Conservation (phyloP, 1,140 invertebrate species). For the Drosophila lowei region DNA sequence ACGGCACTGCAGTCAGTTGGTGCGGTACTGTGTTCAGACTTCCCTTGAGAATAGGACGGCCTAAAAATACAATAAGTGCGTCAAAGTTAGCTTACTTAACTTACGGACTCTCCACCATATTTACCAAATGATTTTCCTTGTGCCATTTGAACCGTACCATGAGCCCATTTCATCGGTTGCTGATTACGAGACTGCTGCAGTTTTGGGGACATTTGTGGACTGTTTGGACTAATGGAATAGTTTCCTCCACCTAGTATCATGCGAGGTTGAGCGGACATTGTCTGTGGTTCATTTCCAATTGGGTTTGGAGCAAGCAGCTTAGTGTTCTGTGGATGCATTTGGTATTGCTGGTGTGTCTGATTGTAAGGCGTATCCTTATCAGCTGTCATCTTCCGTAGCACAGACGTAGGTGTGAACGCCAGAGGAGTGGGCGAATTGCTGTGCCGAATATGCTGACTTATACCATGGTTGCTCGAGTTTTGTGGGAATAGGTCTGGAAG, state of each 20-base stretch:
- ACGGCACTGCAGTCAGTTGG: slow-evolving; percentile 20
- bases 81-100: too few relatives aligned
- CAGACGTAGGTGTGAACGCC: slow-evolving; percentile 95
- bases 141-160: slow-evolving; percentile 59
- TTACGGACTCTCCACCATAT: not conserved
- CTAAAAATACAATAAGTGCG: slow-evolving; percentile 27
- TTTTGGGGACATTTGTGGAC: slow-evolving; percentile 51
- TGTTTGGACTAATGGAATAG: slow-evolving; percentile 38
- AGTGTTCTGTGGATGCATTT: slow-evolving; percentile 62
- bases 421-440: slow-evolving; percentile 86
- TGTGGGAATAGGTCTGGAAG: slow-evolving; percentile 38
- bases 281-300: slow-evolving; percentile 31
- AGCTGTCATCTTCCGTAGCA: slow-evolving; percentile 95
- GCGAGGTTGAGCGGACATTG: slow-evolving; percentile 55
- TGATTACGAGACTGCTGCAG: slow-evolving; percentile 43
- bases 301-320: slow-evolving; percentile 71
- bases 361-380: slow-evolving; percentile 87
- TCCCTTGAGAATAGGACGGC: slow-evolving; percentile 80
- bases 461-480: slow-evolving; percentile 25
- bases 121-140: slow-evolving; percentile 63
- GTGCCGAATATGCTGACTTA: slow-evolving; percentile 41
- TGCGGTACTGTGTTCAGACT: slow-evolving; percentile 41
- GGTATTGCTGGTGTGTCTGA: slow-evolving; percentile 68
- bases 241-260: slow-evolving; percentile 79
- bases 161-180: slow-evolving; percentile 54